These are phyloP conservation scores for Melinaea menophilus DNA, from an alignment of 2,888 invertebrate species.

Conservation along the genomic window DNA sequence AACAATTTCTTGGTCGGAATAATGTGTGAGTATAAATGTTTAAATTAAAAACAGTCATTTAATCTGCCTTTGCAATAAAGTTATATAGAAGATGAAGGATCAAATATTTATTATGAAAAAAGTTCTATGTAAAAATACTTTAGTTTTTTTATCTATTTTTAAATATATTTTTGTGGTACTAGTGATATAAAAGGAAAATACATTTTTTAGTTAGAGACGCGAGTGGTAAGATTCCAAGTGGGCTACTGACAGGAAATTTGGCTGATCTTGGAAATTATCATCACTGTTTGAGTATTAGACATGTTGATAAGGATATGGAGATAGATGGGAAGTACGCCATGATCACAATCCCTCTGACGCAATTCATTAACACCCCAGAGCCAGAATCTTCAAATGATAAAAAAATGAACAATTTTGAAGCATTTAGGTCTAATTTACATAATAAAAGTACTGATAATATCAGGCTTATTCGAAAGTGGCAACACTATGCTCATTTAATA, in stretches of 20 bases:
- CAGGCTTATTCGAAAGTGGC: neutral
- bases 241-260: constrained; percentile 54
- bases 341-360: constrained; percentile 41
- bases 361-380: constrained; percentile 17
- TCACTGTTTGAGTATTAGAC: constrained; percentile 49
- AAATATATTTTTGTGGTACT: too few species aligned
- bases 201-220: constrained; percentile 61
- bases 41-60: too few species aligned
- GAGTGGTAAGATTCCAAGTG: constrained; percentile 60
- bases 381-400: neutral
- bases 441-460: neutral
- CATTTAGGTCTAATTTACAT: neutral
- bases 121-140: too few species aligned
- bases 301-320: constrained; percentile 34
- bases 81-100: too few species aligned
- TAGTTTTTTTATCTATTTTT: too few species aligned
- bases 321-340: constrained; percentile 69
- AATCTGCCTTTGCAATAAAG: too few species aligned
- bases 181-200: too few species aligned
- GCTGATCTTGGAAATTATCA: constrained; percentile 60
- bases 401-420: neutral
- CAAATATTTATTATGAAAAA: too few species aligned
- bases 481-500: constrained; percentile 10
- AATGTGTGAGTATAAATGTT: constrained; percentile 39
- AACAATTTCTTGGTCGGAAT: constrained; percentile 31